Evolutionary conservation across 2,797 vertebrate genomes (phyloP).

Genomic region (Chiroxiphia lanceolata): DNA sequence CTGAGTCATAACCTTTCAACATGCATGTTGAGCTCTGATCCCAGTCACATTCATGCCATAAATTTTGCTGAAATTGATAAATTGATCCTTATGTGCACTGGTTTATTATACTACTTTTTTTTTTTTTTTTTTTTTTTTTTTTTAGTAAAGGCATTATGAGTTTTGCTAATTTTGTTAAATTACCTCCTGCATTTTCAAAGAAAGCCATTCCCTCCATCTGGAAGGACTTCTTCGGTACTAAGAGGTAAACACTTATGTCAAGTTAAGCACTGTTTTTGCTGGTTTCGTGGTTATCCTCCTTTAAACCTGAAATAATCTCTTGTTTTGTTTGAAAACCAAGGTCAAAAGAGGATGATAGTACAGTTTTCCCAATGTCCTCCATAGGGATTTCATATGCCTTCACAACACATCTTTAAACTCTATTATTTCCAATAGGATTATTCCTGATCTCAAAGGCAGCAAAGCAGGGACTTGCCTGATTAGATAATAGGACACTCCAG

Average conservation of each 20-base stretch:
- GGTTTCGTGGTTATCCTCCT: background rate
- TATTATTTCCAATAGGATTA: background rate
- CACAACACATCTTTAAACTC: background rate
- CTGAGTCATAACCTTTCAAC: background rate
- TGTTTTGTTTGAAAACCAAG: background rate
- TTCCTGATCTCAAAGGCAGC: background rate
- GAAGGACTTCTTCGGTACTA: background rate
- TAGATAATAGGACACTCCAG: background rate
- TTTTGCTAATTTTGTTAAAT: background rate
- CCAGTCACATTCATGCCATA: background rate
- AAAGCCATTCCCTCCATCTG: background rate
- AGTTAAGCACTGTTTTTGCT: background rate
- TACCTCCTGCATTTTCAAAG: background rate
- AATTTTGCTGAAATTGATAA: background rate
- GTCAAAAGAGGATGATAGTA: background rate
- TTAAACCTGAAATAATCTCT: background rate
- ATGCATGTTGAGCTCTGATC: background rate
- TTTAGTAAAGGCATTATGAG: background rate
- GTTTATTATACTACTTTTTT: accelerated
- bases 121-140: background rate
- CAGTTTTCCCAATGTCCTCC: background rate
- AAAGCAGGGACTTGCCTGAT: background rate
- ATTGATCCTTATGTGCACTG: background rate
- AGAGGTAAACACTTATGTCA: background rate
- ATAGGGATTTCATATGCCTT: background rate